Base-by-base conservation (phyloP, 2,113 vertebrate genomes). In the Columba livia region DNA sequence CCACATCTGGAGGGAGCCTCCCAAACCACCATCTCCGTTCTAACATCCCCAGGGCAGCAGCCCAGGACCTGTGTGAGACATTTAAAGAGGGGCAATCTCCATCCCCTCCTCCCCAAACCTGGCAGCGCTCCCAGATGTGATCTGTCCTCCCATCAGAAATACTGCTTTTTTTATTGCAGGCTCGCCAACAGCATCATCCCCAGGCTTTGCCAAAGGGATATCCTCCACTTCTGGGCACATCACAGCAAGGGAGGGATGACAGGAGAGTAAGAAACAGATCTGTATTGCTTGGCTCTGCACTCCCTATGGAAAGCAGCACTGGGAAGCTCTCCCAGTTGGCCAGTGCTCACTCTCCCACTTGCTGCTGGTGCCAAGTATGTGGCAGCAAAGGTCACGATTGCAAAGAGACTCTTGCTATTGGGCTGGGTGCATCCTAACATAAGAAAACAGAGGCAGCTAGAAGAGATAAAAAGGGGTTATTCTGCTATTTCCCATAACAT, bases 51-150 rank as follows among this genome's bases (percentile, higher is more conserved):
- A 56, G 34, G 15, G 23, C 70, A 85, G 61, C 61, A 57, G 15
- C 50, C 69, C 29, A 3, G 67, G 38, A 54, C 48, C 53, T 4
- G 3, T 8, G 31, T 4, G 10, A 62, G 47, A 23, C 11, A 4
- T 67, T 54, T 38, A 20, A 56, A 64, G n/a, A 2, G 5, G 13
- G 31, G 10, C 2, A 1, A 32, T 32, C 12, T 31, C 23, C 16
- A 1, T 5, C 6, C n/a, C 10, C 13, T 81, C 21, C 71, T 58
- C 14, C 29, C 56, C 14, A 3, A 74, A 44, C 17, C 65, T 29
- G 47, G 81, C 73, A 74, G 26, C 0, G 0, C 72, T 84, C 38
- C 57, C 10, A 4, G 20, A 1, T 4, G 10, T 18, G 15, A 26
- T 21, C 62, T 40, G 44, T 54, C n/a, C 65, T 80, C 62, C 51